Conservation (phyloP, 2,113 vertebrate species). For the Sitta europaea region DNA sequence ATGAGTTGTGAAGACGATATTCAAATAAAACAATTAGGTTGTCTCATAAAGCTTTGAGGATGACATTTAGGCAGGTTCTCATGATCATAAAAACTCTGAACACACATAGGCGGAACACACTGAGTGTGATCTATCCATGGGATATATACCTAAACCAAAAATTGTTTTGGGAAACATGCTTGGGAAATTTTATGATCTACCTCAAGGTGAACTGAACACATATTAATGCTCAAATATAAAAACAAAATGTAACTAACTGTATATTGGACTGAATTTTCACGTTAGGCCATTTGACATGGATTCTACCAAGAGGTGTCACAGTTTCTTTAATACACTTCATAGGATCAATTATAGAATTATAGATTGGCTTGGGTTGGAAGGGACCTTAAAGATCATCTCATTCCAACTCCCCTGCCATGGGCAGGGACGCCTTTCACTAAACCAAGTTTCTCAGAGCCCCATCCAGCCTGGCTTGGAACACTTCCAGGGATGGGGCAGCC, state of each 20-base stretch:
- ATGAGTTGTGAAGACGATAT: neutral
- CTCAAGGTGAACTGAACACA: neutral
- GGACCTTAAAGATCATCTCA: neutral
- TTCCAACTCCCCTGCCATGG: neutral
- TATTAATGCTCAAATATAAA: neutral
- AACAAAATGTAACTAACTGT: neutral
- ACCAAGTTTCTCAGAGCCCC: neutral
- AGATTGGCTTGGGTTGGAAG: neutral
- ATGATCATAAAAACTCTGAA: neutral
- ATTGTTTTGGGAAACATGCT: neutral
- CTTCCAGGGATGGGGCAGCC: no score
- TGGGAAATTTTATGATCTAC: neutral
- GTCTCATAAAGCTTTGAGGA: neutral
- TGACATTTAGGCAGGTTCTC: neutral
- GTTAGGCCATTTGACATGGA: accelerated
- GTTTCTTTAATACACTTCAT: neutral
- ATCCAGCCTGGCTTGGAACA: neutral
- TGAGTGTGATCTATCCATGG: neutral
- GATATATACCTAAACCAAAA: neutral
- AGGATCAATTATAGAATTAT: neutral
- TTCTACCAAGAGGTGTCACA: no score
- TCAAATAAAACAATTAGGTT: neutral
- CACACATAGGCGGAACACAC: neutral
- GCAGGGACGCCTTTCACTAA: neutral
- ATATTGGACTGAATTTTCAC: neutral